Percentiles rank a stretch among this genome's conserved stretches.
Conservation (phyloP, 2,888 invertebrate species). For the Eulithis prunata region DNA sequence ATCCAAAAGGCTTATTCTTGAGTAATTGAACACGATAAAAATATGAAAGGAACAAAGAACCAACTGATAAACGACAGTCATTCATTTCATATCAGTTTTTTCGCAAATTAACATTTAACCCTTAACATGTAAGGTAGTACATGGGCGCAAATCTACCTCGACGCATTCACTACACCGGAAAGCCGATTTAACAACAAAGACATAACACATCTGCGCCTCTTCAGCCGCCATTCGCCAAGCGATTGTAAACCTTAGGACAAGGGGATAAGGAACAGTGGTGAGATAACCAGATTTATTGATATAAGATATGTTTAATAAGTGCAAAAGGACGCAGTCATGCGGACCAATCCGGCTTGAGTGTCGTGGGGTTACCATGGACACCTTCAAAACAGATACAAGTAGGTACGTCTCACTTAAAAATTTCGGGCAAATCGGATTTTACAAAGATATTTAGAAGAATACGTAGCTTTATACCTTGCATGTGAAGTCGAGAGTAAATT, state of each 20-base stretch:
- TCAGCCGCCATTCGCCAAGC: constrained; percentile 30
- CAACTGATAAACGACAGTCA: constrained; percentile 24
- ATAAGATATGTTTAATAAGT: constrained; percentile 81
- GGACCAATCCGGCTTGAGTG: constrained; percentile 68
- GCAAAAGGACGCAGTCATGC: constrained; percentile 73
- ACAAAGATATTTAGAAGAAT: too few species aligned
- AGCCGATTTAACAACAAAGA: constrained; percentile 83
- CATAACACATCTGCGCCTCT: constrained; percentile 77
- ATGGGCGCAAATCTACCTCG: constrained; percentile 61
- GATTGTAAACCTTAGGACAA: constrained; percentile 48
- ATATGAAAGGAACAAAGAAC: constrained; percentile 33
- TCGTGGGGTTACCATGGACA: constrained; percentile 56
- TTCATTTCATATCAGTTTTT: constrained; percentile 26
- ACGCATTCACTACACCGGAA: constrained; percentile 80
- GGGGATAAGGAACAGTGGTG: constrained; percentile 47
- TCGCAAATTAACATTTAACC: constrained; percentile 61
- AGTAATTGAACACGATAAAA: constrained; percentile 32
- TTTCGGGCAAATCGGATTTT: neutral
- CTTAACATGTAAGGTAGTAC: constrained; percentile 47
- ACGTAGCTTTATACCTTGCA: too few species aligned
- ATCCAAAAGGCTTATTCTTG: constrained; percentile 5
- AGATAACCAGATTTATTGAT: constrained; percentile 71
- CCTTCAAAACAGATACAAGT: constrained; percentile 1
- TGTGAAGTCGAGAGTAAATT: too few species aligned
- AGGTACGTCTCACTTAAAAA: neutral